These are phyloP conservation scores for Gymnocheta viridis DNA, from an alignment of 2,888 invertebrate genomes.

Conservation along the genomic window DNA sequence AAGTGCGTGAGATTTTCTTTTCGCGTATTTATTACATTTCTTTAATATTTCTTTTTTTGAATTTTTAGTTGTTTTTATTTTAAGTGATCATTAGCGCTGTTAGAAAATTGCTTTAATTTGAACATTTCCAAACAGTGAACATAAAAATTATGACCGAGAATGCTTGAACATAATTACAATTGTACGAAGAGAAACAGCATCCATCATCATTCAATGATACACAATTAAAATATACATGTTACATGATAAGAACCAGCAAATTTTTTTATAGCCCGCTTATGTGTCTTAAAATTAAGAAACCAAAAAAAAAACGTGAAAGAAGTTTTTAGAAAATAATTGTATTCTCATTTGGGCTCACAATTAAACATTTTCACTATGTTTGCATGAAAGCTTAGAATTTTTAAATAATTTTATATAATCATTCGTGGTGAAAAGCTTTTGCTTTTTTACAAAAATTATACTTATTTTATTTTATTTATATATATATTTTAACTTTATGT, in stretches of 20 bases:
- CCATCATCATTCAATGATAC: neutral
- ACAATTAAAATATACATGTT: neutral
- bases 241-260: neutral
- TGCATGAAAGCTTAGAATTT: neutral
- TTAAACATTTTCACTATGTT: neutral
- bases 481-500: too few species aligned
- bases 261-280: neutral
- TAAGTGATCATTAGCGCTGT: constrained; percentile 39
- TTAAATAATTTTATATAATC: neutral
- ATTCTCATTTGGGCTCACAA: neutral
- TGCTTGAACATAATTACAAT: too few species aligned
- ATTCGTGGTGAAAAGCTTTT: neutral
- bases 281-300: neutral
- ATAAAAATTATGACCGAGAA: constrained; percentile 22
- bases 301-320: too few species aligned
- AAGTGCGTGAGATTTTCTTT: constrained; percentile 58
- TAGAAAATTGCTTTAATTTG: constrained; percentile 37
- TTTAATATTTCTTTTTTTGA: too few species aligned
- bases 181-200: neutral
- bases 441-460: neutral
- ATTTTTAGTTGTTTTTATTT: constrained; percentile 1
- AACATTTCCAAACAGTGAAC: constrained; percentile 1
- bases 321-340: neutral
- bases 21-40: constrained; percentile 57
- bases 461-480: neutral